Percentiles rank a stretch among this genome's conserved stretches.
Conservation (phyloP, 1,140 invertebrate species). For the Hetaerina americana region DNA sequence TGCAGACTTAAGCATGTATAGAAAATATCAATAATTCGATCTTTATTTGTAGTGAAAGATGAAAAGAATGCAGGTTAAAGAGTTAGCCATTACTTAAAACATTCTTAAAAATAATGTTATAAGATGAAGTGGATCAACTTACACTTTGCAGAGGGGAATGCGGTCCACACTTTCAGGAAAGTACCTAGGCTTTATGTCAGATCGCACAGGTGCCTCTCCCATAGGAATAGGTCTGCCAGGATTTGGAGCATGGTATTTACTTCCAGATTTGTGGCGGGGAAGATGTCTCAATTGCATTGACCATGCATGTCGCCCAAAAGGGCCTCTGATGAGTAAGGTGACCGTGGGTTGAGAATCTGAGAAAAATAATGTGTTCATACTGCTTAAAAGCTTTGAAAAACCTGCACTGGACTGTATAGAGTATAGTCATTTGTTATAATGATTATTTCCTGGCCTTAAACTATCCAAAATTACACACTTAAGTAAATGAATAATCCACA, state of each 20-base stretch:
- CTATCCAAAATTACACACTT: no score
- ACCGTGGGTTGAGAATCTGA: constrained; percentile 42
- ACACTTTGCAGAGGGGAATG: constrained; percentile 69
- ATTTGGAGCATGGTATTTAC: constrained; percentile 51
- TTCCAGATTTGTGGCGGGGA: constrained; percentile 61
- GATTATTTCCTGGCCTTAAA: no score
- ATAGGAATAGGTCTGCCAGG: constrained; percentile 66
- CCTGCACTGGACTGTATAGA: no score
- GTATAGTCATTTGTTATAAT: no score
- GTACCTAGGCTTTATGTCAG: constrained; percentile 53
- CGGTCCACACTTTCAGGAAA: constrained; percentile 74
- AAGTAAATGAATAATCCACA: no score
- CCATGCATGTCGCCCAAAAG: constrained; percentile 90
- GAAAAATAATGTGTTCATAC: no score
- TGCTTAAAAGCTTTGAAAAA: no score
- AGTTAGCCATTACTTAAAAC: constrained; percentile 11
- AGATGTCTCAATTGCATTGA: constrained; percentile 75
- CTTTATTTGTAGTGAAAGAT: not conserved
- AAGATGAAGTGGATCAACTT: no score
- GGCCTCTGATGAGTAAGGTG: constrained; percentile 70
- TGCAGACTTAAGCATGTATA: no score
- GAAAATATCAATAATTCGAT: constrained; percentile 6
- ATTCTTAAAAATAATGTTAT: no score
- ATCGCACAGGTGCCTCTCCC: constrained; percentile 45
- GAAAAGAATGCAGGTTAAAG: not conserved